These are phyloP conservation scores for Caerostris extrusa DNA, from an alignment of 1,140 invertebrate species.

Conservation along the genomic window DNA sequence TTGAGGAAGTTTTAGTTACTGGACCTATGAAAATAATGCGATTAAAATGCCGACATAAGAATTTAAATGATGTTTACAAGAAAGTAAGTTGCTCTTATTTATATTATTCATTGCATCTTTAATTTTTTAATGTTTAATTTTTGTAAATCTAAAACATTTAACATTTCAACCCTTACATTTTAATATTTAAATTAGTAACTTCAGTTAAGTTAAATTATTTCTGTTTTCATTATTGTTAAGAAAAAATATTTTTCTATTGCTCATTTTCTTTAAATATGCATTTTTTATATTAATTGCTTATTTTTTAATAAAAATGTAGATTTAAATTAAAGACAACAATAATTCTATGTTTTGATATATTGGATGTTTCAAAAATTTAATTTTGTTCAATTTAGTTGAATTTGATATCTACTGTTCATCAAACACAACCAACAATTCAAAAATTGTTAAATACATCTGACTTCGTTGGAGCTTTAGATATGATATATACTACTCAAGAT, in stretches of 20 bases:
- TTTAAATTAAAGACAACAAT: not conserved
- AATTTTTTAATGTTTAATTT: too few species aligned
- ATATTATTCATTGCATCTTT: too few species aligned
- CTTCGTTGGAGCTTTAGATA: slow-evolving; percentile 97
- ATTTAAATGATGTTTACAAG: slow-evolving; percentile 83
- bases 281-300: not conserved
- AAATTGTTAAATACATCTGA: slow-evolving; percentile 94
- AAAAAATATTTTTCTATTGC: not conserved
- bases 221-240: too few species aligned
- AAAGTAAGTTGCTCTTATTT: slow-evolving; percentile 82
- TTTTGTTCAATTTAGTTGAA: slow-evolving; percentile 48
- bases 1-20: slow-evolving; percentile 90
- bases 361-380: not conserved
- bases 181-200: too few species aligned
- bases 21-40: slow-evolving; percentile 90
- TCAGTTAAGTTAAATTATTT: too few species aligned
- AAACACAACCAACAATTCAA: slow-evolving; percentile 96
- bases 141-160: too few species aligned
- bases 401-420: slow-evolving; percentile 96
- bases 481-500: slow-evolving; percentile 98
- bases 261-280: not conserved
- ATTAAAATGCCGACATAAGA: slow-evolving; percentile 82
- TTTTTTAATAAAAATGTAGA: not conserved
- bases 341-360: not conserved
- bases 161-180: too few species aligned